Base-by-base conservation (phyloP, 1,140 invertebrate species). In the Drosophila takahashii region DNA sequence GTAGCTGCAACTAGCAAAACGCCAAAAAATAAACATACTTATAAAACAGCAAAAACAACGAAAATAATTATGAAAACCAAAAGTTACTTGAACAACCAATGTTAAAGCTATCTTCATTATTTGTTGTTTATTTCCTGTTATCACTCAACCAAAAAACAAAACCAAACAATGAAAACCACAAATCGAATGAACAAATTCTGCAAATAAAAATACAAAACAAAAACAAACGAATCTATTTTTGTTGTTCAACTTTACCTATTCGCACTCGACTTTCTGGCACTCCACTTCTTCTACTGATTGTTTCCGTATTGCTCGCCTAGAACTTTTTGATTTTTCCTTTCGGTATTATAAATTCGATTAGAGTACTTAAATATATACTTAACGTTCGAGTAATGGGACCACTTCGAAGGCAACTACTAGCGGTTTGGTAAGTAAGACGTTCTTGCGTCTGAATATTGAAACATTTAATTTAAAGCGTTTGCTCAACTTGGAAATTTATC, bases 271-370 rank as follows among this genome's bases (percentile, higher is more conserved):
- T 75, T 27, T 69, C 44, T 71, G 75, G 75, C 70, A 65, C 80
- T 48, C 10, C 57, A 58, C 62, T 54, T 53, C 16, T 37, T 48
- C 59, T 29, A 32, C 54, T 58, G 67, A 62, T 64, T 77, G 34
- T 79, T 69, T 67, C 61, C 59, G 80, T 71, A 81, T 66, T 84
- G 80, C 80, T 83, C 64, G 80, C 47, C 52, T 81, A 62, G 74
- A 81, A 79, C n/a, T 18, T 65, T 58, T 45, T 39, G 1, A 11
- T 39, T 29, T 26, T 57, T 58, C 27, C 18, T 71, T 65, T 66
- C 44, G 64, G 34, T 66, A 44, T 9, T 39, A 32, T 13, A 11
- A 66, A 65, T 53, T 66, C 54, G n/a, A 50, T 37, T 26, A 60
- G 58, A 77, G 58, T 36, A 8, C 13, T n/a, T 61, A 34, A 18